Conservation (phyloP, 1,140 invertebrate species). For the Akabosia matsudoensis region DNA sequence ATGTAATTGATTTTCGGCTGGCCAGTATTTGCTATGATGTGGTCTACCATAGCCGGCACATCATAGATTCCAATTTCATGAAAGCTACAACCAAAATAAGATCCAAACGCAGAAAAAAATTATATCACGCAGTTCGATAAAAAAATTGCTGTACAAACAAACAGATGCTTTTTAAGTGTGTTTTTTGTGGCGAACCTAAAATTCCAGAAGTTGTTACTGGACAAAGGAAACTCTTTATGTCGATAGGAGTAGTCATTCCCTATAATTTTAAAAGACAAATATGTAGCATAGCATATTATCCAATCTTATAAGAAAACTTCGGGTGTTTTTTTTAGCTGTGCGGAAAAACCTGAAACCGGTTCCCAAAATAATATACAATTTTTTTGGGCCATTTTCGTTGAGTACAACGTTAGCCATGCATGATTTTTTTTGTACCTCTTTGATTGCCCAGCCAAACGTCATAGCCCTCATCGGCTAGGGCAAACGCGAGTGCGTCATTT, state of each 20-base stretch:
- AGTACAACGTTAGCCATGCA: neutral
- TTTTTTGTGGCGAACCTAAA: constrained; percentile 22
- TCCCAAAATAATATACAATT: too few species aligned
- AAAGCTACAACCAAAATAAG: constrained; percentile 31
- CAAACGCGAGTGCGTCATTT: neutral
- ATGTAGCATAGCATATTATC: too few species aligned
- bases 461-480: constrained; percentile 68
- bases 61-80: constrained; percentile 74
- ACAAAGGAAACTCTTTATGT: constrained; percentile 44
- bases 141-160: neutral
- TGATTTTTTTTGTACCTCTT: constrained; percentile 53
- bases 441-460: constrained; percentile 69
- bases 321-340: too few species aligned
- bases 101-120: neutral
- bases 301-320: too few species aligned
- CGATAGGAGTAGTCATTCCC: constrained; percentile 51
- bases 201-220: constrained; percentile 24
- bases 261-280: neutral
- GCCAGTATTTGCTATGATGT: constrained; percentile 58
- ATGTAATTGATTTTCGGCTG: constrained; percentile 60
- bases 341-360: too few species aligned
- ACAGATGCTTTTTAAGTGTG: neutral
- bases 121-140: too few species aligned
- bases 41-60: constrained; percentile 71
- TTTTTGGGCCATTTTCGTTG: neutral